Evolutionary conservation across 2,113 vertebrate genomes (phyloP).

Genomic region (Anser brachyrhynchus): DNA sequence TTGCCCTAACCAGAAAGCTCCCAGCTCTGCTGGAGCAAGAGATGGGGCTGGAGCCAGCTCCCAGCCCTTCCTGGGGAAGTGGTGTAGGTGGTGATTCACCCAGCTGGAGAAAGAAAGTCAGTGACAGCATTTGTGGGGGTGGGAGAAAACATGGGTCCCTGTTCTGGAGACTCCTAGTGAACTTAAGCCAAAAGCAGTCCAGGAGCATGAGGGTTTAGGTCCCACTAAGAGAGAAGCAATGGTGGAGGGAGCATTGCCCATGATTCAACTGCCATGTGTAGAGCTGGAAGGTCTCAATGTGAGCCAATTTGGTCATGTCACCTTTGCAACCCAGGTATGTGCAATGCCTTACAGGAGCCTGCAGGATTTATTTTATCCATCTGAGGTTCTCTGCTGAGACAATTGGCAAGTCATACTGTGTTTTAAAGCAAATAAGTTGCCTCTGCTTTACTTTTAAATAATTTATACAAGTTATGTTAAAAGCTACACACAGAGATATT

Average conservation of each 20-base stretch:
- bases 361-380: background rate
- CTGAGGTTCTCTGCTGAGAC: background rate
- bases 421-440: background rate
- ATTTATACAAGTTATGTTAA: background rate
- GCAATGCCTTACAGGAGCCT: background rate
- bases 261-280: accelerated
- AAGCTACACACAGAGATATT: background rate
- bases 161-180: background rate
- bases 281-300: background rate
- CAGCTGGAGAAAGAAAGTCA: background rate
- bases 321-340: background rate
- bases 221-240: accelerated
- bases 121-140: accelerated
- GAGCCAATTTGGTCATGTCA: background rate
- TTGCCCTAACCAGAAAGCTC: background rate
- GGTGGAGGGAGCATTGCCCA: background rate
- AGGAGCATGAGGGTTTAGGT: background rate
- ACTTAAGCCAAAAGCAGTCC: background rate
- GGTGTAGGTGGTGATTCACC: background rate
- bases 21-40: background rate
- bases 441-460: background rate
- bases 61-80: background rate
- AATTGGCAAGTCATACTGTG: background rate
- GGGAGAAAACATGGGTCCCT: accelerated
- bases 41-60: background rate